Base-by-base conservation (phyloP, 2,888 invertebrate genomes). In the Monopis laevigella region DNA sequence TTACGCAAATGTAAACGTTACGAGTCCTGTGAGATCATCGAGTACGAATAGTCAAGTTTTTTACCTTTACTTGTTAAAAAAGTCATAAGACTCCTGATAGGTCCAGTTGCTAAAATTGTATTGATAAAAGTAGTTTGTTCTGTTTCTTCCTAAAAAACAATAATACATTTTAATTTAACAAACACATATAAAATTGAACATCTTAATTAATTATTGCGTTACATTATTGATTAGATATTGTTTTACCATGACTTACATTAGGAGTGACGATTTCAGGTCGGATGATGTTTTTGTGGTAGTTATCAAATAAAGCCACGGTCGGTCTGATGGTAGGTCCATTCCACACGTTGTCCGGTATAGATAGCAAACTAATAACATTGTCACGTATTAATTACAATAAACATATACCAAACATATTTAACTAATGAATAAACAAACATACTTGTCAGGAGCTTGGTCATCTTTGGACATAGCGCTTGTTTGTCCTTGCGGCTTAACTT, bases 361-460 rank as follows among this genome's bases (percentile, higher is more conserved):
- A 81, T 42, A 93, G 59, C 11, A 93, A 81, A 39, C 93, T 93
- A 62, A 6, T 64, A 62, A 47, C 46, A 44, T 39, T 45, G 36
- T 38, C 40, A 26, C 10, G 11, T 14, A 14, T 19, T 27, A n/a
- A n/a, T 30, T 30, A 11, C 30, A 30, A 13, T n/a, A 8, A n/a
- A 8, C 11, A 28, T 28, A 28, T n/a, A n/a, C 11, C 28, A 2
- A 29, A 29, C 14, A 17, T 32, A 10, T 2, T 32, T n/a, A 8
- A 32, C 24, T 21, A 8, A 6, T n/a, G 4, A 29, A 24, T 24
- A 24, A 24, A 24, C 24, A 24, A 24, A 68, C 87, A 86, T 82
- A 92, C 91, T 87, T 88, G 53, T 85, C 62, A 43, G 88, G 86
- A 7, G 93, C 92, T 59, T 88, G 86, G 61, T 93, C 93, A 39